Percentiles rank a stretch among this genome's conserved stretches.
phyloP scores from a whole-genome alignment of 2,113 vertebrate genomes.

The Pao palembangensis region DNA sequence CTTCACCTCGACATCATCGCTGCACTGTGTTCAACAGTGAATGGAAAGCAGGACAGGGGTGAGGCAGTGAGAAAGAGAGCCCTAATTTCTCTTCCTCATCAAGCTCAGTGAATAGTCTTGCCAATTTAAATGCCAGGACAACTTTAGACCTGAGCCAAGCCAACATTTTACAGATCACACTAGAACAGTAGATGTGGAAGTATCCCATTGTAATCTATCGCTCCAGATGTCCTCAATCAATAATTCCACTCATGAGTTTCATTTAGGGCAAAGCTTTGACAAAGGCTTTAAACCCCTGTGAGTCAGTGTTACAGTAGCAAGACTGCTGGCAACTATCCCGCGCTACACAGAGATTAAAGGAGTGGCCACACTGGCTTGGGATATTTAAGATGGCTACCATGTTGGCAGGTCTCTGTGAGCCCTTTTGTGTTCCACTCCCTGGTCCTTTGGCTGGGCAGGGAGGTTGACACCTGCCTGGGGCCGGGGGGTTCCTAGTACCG shows the following conservation, averaged over 20 bases:
- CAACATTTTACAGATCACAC: too few species aligned
- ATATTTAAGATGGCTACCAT: slow-evolving; percentile 68
- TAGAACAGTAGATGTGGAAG: too few species aligned
- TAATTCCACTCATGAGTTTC: slow-evolving; percentile 16
- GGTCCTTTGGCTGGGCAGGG: slow-evolving; percentile 58
- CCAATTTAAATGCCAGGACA: too few species aligned
- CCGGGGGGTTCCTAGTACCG: slow-evolving; percentile 61
- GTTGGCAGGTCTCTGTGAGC: slow-evolving; percentile 71
- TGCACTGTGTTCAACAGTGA: slow-evolving; percentile 57
- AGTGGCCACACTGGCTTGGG: slow-evolving; percentile 51
- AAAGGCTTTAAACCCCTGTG: slow-evolving; percentile 27
- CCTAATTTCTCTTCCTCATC: too few species aligned
- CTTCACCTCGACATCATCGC: slow-evolving; percentile 60
- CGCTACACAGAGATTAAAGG: slow-evolving; percentile 62
- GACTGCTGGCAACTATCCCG: slow-evolving; percentile 47
- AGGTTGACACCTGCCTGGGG: slow-evolving; percentile 74
- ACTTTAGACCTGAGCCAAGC: too few species aligned
- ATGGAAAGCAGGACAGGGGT: slow-evolving; percentile 31
- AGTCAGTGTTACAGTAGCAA: slow-evolving; percentile 54
- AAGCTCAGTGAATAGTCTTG: too few species aligned
- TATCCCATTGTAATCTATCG: too few species aligned
- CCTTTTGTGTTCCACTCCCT: slow-evolving; percentile 60
- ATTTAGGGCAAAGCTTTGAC: slow-evolving; percentile 27
- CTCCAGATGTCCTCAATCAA: slow-evolving; percentile 27
- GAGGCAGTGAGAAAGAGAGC: slow-evolving; percentile 8